Evolutionary conservation across 2,888 invertebrate genomes (phyloP), one percentile per base, ranked within the genome.

Genomic region (Cotesia congregata): DNA sequence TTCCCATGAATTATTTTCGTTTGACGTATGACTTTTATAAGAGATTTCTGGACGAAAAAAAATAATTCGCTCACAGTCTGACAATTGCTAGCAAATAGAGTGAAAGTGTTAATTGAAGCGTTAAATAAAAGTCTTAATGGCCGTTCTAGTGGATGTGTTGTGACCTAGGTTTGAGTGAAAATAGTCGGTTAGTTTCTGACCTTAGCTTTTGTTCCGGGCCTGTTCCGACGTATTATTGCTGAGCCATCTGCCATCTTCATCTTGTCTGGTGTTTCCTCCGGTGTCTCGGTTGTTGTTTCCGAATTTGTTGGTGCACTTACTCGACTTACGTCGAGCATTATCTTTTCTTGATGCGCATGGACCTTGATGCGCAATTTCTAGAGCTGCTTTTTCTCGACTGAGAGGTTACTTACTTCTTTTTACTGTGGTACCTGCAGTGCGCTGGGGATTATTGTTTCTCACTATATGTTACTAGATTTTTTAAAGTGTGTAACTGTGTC

Each of bases 141-240:
- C 15, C 17, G 15, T 62, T 17, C 20, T 6, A 62, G 20, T 62
- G 62, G 62, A 15, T 17, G 20, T 62, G 15, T 62, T 62, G 17
- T 17, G 20, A 20, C 15, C 12, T 61, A 12, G 62, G 17, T 15
- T 50, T 20, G 7, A 30, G 59, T 20, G 12, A 30, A 30, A n/a
- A 60, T 12, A 30, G 17, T 38, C 7, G 30, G 38, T 60, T 60
- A 15, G 5, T 30, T 60, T 6, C 85, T 86, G 90, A 96, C 97
- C 93, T 95, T 95, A 84, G 96, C 94, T 91, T 96, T 96, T 64
- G 96, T 96, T 87, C 97, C 97, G 83, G 97, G 97, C 86, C 96
- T 93, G 91, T 97, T 97, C 91, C 97, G 94, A 91, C 97, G 92
- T 86, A 96, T 91, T 91, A 96, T 93, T 90, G 94, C 93, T 85